Evolutionary conservation across 2,113 vertebrate species (phyloP).

Genomic region (Pollimyrus isidori): DNA sequence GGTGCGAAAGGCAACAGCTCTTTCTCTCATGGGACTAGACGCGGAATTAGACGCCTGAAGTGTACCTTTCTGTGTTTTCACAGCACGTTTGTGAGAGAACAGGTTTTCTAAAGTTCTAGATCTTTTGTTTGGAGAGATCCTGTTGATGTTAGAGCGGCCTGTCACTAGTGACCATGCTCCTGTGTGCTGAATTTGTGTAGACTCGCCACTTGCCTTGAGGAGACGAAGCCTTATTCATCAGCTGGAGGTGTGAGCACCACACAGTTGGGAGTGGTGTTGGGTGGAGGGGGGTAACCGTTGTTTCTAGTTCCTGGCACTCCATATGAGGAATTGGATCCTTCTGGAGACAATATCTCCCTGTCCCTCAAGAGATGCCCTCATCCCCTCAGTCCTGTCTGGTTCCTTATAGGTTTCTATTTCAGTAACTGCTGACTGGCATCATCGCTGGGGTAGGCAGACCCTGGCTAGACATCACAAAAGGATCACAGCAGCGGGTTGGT

Average conservation of each 20-base stretch:
- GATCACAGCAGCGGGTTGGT: constrained; percentile 19
- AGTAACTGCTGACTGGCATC: neutral
- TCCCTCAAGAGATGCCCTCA: neutral
- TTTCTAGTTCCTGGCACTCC: neutral
- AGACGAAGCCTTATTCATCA: neutral
- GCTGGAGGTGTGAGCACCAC: neutral
- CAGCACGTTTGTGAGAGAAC: neutral
- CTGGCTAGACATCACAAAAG: constrained; percentile 10
- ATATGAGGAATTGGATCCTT: neutral
- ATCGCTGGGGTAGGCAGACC: neutral
- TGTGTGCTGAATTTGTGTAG: neutral
- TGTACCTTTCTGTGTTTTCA: neutral
- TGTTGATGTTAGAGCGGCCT: neutral
- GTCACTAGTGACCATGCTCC: neutral
- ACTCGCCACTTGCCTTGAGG: neutral
- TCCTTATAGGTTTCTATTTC: neutral
- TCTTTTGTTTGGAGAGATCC: neutral
- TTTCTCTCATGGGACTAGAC: neutral
- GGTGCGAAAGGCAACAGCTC: neutral
- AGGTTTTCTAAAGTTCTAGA: neutral
- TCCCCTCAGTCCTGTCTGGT: neutral
- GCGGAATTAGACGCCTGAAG: no score
- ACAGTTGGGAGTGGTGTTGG: neutral
- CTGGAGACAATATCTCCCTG: neutral
- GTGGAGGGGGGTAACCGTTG: neutral